Evolutionary conservation across 2,888 invertebrate genomes (phyloP).

Genomic region (Plebejus anna): DNA sequence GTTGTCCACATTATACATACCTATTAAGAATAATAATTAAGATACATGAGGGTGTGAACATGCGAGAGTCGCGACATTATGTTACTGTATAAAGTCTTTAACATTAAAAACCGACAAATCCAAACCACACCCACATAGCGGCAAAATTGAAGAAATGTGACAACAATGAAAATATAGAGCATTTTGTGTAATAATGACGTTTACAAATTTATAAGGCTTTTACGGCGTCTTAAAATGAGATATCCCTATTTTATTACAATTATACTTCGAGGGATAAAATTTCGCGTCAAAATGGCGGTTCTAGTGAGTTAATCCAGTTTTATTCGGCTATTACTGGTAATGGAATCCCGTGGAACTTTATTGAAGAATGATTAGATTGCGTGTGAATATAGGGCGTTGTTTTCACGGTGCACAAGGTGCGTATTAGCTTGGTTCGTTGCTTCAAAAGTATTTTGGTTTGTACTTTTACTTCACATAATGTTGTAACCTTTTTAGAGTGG

Average conservation of each 20-base stretch:
- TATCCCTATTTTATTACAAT: background rate
- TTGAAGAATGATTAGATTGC: slow-evolving; percentile 9
- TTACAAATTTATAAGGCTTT: background rate
- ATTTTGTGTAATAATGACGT: background rate
- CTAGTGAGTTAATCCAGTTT: background rate
- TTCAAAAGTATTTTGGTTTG: background rate
- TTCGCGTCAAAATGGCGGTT: background rate
- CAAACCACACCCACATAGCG: no score
- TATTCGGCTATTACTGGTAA: background rate
- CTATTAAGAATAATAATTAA: no score
- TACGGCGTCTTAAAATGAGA: background rate
- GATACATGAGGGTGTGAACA: no score
- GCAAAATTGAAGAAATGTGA: no score
- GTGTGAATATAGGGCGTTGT: background rate
- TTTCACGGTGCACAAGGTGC: background rate
- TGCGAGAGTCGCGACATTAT: no score
- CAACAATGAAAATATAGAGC: no score
- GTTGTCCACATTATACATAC: background rate
- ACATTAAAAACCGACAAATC: background rate
- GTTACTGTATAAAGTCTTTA: no score
- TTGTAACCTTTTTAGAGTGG: no score
- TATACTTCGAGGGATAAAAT: background rate
- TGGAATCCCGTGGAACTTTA: slow-evolving; percentile 2
- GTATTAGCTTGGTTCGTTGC: background rate
- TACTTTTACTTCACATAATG: background rate